Conservation (phyloP, 2,113 vertebrate species). For the Zapornia atra region DNA sequence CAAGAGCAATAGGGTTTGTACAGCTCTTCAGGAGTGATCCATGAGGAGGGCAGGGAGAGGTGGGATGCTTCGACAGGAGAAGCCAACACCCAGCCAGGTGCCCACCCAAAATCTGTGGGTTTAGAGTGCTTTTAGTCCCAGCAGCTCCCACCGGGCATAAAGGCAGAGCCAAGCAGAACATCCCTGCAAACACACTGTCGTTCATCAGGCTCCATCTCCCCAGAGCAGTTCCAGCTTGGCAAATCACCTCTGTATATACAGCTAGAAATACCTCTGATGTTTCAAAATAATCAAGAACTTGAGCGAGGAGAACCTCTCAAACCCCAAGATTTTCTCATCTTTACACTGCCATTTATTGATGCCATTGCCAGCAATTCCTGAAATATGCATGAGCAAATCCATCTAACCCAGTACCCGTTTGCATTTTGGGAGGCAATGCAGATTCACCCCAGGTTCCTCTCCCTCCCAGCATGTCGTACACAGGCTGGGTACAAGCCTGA, state of each 20-base stretch:
- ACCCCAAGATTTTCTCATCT: no score
- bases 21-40: background rate
- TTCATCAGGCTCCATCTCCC: background rate
- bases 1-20: rapidly evolving
- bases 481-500: background rate
- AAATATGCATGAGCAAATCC: background rate
- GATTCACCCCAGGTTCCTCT: background rate
- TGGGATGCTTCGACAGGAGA: rapidly evolving
- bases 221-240: background rate
- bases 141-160: background rate
- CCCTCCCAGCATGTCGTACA: background rate
- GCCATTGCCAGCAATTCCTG: background rate
- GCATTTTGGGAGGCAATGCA: background rate
- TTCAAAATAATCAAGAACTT: background rate
- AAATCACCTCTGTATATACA: rapidly evolving
- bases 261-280: background rate
- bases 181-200: background rate
- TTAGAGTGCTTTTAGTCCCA: background rate
- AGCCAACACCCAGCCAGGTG: background rate
- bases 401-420: background rate
- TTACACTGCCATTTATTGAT: background rate
- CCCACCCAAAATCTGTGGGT: background rate
- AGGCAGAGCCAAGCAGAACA: background rate
- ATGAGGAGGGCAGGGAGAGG: background rate
- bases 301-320: background rate